Evolutionary conservation across 2,797 vertebrate species (phyloP), one percentile per base, ranked within the genome.

Genomic region (Coranthus polyacanthus): DNA sequence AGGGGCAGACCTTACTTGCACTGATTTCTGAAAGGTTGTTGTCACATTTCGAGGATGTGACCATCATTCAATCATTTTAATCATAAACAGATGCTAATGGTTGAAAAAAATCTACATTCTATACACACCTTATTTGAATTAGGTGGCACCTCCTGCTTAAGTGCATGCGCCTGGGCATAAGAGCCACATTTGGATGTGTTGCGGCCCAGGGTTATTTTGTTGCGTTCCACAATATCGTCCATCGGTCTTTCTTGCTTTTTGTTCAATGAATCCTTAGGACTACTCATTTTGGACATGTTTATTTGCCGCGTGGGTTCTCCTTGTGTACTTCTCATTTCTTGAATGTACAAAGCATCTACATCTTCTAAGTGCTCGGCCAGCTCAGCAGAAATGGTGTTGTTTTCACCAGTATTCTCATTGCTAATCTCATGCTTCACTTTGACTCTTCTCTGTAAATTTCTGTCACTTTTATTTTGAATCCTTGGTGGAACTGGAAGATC

Each of bases 151-250:
- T 77, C 83, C 68, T 86, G 87, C 66, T 87, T 95, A 43, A 80
- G 90, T 17, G 44, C 73, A 71, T 96, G 90, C 24, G 85, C 75
- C 11, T 84, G 90, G 18, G 94, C 87, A 2, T 97, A 98, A 6
- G 96, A 96, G 51, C 86, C 88, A 1, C 4, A 55, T 66, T 88
- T 93, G 34, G 64, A 80, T 12, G 55, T 22, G 4, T 38, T 90
- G 5, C 93, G 64, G 0, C 97, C 96, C 79, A 98, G 85, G 15
- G 96, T 97, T 60, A 6, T 50, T 70, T 94, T 97, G 81, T 98
- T 98, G 20, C 86, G 93, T 60, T 94, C 88, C 43, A 98, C 92
- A 39, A 96, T 94, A 81, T 95, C 83, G 36, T 87, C 87, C 26
- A 53, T 89, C n/a, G 21, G 50, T 58, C 55, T 89, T 26, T 63